These are phyloP conservation scores for Morpho helenor DNA, from an alignment of 2,888 invertebrate genomes.

Conservation along the genomic window DNA sequence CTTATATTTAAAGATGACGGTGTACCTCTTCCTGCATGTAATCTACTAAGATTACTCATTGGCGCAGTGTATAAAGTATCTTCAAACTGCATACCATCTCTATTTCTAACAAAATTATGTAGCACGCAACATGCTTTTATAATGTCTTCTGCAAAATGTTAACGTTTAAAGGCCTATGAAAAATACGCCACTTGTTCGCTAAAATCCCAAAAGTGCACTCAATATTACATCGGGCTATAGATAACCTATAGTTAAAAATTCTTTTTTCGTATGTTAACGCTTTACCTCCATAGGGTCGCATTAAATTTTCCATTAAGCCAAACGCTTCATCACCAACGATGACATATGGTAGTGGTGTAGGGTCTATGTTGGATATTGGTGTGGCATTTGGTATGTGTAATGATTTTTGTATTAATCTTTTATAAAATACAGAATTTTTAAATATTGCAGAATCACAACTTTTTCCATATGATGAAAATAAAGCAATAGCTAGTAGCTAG, in stretches of 20 bases:
- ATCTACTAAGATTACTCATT: constrained; percentile 30
- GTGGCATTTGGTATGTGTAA: background rate
- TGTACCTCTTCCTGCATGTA: constrained; percentile 13
- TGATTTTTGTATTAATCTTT: background rate
- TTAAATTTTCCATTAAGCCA: constrained; percentile 24
- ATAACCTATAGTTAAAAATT: constrained; percentile 23
- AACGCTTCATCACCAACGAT: constrained; percentile 25
- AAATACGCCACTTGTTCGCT: constrained; percentile 26
- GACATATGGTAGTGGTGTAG: constrained; percentile 7
- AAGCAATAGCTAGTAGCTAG: no score
- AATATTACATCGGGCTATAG: constrained; percentile 23
- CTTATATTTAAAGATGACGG: constrained; percentile 29
- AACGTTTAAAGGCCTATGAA: constrained; percentile 27
- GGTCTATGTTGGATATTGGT: no score
- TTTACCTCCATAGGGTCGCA: constrained; percentile 27
- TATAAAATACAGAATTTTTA: background rate
- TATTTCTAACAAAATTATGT: constrained; percentile 31
- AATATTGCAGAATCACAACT: background rate
- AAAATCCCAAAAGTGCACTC: constrained; percentile 5
- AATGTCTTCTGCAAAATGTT: constrained; percentile 29
- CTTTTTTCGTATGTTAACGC: constrained; percentile 18
- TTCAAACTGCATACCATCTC: constrained; percentile 30
- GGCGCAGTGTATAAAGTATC: constrained; percentile 6
- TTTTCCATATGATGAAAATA: background rate
- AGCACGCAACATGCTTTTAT: constrained; percentile 28